Evolutionary conservation across 2,888 invertebrate species (phyloP).

Genomic region (Netelia virgata): DNA sequence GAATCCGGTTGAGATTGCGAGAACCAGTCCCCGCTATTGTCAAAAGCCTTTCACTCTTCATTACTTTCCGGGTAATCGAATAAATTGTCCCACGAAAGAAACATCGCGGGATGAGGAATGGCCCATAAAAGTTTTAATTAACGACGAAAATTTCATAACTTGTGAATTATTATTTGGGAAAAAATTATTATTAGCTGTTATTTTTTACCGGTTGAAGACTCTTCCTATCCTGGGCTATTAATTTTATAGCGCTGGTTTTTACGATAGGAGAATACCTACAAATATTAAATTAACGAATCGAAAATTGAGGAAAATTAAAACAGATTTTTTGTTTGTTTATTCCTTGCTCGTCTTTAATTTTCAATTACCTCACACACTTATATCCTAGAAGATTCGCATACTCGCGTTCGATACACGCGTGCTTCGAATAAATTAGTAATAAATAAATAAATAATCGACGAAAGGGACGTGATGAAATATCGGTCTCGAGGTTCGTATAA

Average conservation of each 20-base stretch:
- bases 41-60: slow-evolving; percentile 47
- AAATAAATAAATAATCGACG: slow-evolving; percentile 62
- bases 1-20: slow-evolving; percentile 46
- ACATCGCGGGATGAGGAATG: too few species aligned
- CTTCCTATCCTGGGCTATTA: too few species aligned
- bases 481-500: slow-evolving; percentile 7
- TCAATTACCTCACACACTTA: slow-evolving; percentile 18
- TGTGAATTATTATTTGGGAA: too few species aligned
- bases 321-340: neutral
- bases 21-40: neutral
- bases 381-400: slow-evolving; percentile 1
- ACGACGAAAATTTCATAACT: too few species aligned
- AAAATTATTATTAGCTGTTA: too few species aligned
- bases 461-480: slow-evolving; percentile 17
- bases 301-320: neutral
- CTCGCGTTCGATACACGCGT: slow-evolving; percentile 1
- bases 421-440: slow-evolving; percentile 52
- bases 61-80: neutral
- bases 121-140: neutral
- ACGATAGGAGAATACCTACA: too few species aligned
- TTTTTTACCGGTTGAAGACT: too few species aligned
- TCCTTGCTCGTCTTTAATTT: slow-evolving; percentile 15
- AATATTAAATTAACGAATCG: neutral
- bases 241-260: too few species aligned
- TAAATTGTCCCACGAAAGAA: neutral